Evolutionary conservation across 2,113 vertebrate genomes (phyloP).

Genomic region (Tachysurus vachellii): DNA sequence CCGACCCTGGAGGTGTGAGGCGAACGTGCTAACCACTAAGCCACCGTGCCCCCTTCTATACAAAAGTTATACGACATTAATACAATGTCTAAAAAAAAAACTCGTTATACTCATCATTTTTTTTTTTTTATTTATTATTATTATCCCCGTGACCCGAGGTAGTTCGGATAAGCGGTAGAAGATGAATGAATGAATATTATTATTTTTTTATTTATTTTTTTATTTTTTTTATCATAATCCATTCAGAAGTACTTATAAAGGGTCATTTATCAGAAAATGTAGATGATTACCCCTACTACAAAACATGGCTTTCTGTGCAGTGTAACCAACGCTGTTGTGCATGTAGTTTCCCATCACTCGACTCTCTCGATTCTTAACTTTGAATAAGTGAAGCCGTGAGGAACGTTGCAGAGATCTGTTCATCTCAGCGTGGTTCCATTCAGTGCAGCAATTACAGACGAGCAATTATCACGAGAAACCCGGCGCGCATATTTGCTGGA

Average conservation of each 20-base stretch:
- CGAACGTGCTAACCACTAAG: too few species aligned
- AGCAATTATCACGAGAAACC: conserved; percentile 11
- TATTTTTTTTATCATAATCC: not conserved
- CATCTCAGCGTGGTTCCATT: not conserved
- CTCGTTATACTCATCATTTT: not conserved
- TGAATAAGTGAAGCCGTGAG: not conserved
- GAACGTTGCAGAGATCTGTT: not conserved
- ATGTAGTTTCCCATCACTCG: not conserved
- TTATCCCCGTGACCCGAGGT: too few species aligned
- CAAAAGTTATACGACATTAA: too few species aligned
- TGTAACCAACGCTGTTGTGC: not conserved
- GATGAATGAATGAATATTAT: too few species aligned
- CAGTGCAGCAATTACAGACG: not conserved
- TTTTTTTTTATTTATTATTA: too few species aligned
- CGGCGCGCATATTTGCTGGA: not conserved
- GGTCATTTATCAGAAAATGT: not conserved
- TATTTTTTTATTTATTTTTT: not conserved
- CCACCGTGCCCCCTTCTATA: too few species aligned
- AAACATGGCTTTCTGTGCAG: not conserved
- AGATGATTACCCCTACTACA: not conserved
- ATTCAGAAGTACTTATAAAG: not conserved
- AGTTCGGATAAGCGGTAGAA: too few species aligned
- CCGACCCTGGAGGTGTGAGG: too few species aligned
- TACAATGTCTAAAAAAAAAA: not conserved
- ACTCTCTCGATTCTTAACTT: not conserved